Base-by-base conservation (phyloP, 2,797 vertebrate genomes). In the Cygnus olor region DNA sequence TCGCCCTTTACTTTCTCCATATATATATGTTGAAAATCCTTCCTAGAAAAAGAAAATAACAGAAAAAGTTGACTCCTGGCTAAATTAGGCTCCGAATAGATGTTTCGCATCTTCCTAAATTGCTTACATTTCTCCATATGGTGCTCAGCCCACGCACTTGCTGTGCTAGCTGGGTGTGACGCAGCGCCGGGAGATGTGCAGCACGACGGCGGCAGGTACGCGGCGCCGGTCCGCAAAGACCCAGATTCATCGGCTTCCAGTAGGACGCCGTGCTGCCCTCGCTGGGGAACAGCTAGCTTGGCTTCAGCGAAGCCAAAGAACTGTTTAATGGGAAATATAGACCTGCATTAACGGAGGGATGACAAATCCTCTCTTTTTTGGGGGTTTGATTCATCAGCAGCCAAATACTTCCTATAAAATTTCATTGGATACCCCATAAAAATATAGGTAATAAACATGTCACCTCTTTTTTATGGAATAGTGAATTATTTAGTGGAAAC, bases 131-230 rank as follows among this genome's bases (percentile, higher is more conserved):
- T 42, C 60, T 94, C 93, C 96, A 95, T 76, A 72, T 94, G 96
- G 94, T n/a, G 57, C 11, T 79, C 88, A 93, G 89, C 96, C 96
- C 93, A 95, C 94, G 2, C 93, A 18, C 60, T 70, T 73, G 21
- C 56, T 11, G 1, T 14, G 80, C 47, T 79, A 7, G 24, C 80
- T 13, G 61, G 45, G 73, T 45, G 73, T 32, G 91, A 85, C 8
- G n/a, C n/a, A 11, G 49, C 61, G 78, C 81, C n/a, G 82, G 74
- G 70, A 13, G 25, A 88, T 64, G 89, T 93, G 93, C 73, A 80
- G 79, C 90, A 95, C 53, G 94, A 90, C 68, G 8, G 92, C 4
- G 44, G 58, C 93, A 94, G 89, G 69, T 82, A 53, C 13, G 15
- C 1, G 10, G 61, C 63, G 14, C 58, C 20, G 56, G 76, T 30